phyloP scores from a whole-genome alignment of 1,140 invertebrate genomes.

The Ceratoteleas bidentatus region DNA sequence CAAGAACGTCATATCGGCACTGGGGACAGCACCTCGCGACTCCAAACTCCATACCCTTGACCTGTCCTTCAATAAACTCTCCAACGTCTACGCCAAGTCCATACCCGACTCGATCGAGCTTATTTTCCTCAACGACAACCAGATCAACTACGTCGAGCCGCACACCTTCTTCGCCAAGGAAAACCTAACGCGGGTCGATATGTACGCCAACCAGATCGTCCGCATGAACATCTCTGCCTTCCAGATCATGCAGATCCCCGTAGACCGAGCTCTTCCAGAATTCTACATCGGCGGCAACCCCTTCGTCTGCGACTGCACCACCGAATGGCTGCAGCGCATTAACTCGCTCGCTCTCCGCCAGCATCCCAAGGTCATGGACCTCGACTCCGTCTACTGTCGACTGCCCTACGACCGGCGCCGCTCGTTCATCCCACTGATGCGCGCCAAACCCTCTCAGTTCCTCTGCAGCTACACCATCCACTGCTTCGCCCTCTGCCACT shows the following conservation, averaged over 20 bases:
- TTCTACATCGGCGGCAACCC: conserved; percentile 94
- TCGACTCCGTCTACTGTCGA: conserved; percentile 90
- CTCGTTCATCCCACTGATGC: conserved; percentile 86
- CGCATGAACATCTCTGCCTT: conserved; percentile 90
- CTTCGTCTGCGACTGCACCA: conserved; percentile 92
- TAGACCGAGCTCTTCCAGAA: conserved; percentile 86
- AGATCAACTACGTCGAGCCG: conserved; percentile 87
- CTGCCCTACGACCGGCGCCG: conserved; percentile 88
- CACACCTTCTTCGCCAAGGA: conserved; percentile 90
- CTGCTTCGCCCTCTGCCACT: conserved; percentile 91
- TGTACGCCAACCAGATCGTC: conserved; percentile 91
- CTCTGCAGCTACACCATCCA: conserved; percentile 91
- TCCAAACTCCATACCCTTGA: conserved; percentile 87
- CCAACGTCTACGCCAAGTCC: conserved; percentile 85
- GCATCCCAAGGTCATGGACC: conserved; percentile 90
- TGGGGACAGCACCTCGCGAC: conserved; percentile 82
- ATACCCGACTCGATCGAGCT: conserved; percentile 90
- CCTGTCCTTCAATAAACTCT: conserved; percentile 90
- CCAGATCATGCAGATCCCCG: conserved; percentile 84
- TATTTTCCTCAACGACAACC: conserved; percentile 92
- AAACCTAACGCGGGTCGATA: conserved; percentile 90
- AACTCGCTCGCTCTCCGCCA: conserved; percentile 87
- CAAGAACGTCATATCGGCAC: conserved; percentile 88
- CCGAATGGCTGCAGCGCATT: conserved; percentile 93
- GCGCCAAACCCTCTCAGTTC: conserved; percentile 88